Conservation (phyloP, 2,113 vertebrate genomes). For the Corythoichthys intestinalis region DNA sequence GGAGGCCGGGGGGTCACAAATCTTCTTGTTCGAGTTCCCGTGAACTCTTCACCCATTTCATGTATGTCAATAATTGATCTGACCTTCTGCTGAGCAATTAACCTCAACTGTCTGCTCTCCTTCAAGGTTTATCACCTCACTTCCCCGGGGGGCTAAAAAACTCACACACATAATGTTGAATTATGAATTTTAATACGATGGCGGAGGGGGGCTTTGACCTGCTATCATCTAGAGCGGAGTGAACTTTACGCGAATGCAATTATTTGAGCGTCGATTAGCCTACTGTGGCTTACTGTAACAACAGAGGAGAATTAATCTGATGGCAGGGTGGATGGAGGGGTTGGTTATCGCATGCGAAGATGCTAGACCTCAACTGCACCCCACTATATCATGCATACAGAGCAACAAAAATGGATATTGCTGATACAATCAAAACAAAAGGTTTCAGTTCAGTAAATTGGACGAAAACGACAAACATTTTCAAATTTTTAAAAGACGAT, state of each 20-base stretch:
- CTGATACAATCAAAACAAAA: background rate
- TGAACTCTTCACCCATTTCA: conserved; percentile 19
- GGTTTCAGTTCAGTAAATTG: background rate
- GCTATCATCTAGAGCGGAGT: conserved; percentile 2
- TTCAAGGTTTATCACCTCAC: conserved; percentile 37
- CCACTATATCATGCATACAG: background rate
- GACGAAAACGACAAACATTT: background rate
- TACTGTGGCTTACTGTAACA: conserved; percentile 33
- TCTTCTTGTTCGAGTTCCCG: conserved; percentile 8
- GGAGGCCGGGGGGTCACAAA: conserved; percentile 6
- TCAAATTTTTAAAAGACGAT: too few relatives aligned
- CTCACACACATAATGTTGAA: background rate
- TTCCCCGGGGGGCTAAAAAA: background rate
- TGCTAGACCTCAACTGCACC: conserved; percentile 25
- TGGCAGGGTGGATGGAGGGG: background rate
- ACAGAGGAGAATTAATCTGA: conserved; percentile 53
- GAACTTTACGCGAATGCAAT: conserved; percentile 21
- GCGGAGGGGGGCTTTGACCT: background rate
- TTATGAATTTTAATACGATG: conserved; percentile 38
- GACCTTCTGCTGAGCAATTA: conserved; percentile 53
- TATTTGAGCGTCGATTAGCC: conserved; percentile 38
- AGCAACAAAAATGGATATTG: background rate
- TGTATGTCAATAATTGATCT: conserved; percentile 44
- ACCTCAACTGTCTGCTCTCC: conserved; percentile 34
- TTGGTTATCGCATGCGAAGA: conserved; percentile 35